phyloP scores from a whole-genome alignment of 2,888 invertebrate genomes.

The Cryptosula pallasiana region DNA sequence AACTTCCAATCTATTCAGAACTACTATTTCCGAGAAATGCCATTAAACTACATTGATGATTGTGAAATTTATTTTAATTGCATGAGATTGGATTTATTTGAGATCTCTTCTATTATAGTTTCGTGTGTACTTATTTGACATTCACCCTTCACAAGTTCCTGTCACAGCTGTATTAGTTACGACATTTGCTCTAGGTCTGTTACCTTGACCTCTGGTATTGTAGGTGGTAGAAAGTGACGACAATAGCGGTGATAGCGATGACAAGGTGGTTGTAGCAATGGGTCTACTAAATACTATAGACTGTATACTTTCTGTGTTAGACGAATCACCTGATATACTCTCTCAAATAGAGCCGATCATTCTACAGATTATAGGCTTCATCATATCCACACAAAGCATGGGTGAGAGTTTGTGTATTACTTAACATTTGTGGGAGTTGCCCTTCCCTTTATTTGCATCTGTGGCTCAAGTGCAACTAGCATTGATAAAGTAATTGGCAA shows the following conservation, averaged over 20 bases:
- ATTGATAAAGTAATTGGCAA: too few relatives aligned
- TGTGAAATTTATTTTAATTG: too few relatives aligned
- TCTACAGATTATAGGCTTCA: slow-evolving; percentile 70
- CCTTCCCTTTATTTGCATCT: too few relatives aligned
- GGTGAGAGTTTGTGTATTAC: slow-evolving; percentile 59
- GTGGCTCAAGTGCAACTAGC: too few relatives aligned
- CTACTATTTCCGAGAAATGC: too few relatives aligned
- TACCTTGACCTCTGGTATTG: background rate
- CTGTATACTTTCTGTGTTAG: slow-evolving; percentile 88
- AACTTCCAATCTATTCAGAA: too few relatives aligned
- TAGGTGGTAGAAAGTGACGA: slow-evolving; percentile 31
- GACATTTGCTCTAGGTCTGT: background rate
- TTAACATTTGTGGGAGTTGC: too few relatives aligned
- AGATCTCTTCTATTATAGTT: too few relatives aligned
- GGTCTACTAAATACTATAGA: slow-evolving; percentile 93
- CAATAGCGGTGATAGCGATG: slow-evolving; percentile 68
- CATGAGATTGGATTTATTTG: too few relatives aligned
- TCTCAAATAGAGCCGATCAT: slow-evolving; percentile 84
- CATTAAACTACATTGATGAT: too few relatives aligned
- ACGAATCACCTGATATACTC: slow-evolving; percentile 65
- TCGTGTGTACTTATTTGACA: too few relatives aligned
- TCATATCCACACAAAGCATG: slow-evolving; percentile 68
- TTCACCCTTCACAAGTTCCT: too few relatives aligned
- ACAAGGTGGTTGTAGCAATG: slow-evolving; percentile 95
- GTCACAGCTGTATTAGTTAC: background rate